Evolutionary conservation across 1,140 invertebrate genomes (phyloP).

Genomic region (Wiebesia pumilae): DNA sequence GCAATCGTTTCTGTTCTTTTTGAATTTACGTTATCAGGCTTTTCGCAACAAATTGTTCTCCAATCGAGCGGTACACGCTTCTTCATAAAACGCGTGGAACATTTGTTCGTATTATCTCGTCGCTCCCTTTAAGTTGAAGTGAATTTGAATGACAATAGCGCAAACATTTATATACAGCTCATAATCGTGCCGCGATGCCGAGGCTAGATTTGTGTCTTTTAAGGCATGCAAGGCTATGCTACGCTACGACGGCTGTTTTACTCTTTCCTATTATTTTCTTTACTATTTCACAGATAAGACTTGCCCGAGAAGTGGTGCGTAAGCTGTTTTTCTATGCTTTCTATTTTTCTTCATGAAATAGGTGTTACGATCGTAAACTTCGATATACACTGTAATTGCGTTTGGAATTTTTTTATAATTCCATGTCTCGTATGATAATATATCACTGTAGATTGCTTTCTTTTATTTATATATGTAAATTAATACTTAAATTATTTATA

Average conservation of each 20-base stretch:
- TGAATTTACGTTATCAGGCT: not conserved
- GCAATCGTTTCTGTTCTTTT: not conserved
- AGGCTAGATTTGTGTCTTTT: not conserved
- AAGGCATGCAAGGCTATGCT: not conserved
- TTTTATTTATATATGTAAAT: not conserved
- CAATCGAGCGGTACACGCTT: not conserved
- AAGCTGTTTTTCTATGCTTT: conserved; percentile 8
- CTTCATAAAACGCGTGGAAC: not conserved
- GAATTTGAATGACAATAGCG: conserved; percentile 39
- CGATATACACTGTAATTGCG: not conserved
- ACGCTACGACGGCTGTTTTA: not conserved
- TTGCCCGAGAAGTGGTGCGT: not conserved
- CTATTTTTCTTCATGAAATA: not conserved
- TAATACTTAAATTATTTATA: not conserved
- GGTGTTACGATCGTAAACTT: not conserved
- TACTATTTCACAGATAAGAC: not conserved
- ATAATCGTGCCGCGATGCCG: not conserved
- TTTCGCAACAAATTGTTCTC: conserved; percentile 14
- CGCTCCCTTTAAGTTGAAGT: not conserved
- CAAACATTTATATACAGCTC: not conserved
- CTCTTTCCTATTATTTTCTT: not conserved
- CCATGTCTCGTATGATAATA: not conserved
- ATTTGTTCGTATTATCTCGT: not conserved
- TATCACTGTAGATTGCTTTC: not conserved
- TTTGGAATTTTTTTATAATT: not conserved